phyloP scores from a whole-genome alignment of 2,888 invertebrate genomes.

The Limnephilus lunatus region DNA sequence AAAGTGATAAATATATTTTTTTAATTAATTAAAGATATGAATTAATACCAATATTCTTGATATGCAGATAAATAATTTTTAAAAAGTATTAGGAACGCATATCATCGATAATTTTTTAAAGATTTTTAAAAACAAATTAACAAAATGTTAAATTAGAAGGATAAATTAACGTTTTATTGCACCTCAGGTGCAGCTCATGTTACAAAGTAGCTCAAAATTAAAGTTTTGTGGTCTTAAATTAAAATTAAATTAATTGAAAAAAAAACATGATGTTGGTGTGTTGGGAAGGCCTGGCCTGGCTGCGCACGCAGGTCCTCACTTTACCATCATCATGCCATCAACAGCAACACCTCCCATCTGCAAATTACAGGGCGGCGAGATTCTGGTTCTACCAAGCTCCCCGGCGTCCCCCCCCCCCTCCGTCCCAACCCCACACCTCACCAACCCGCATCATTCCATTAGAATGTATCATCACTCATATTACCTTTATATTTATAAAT shows the following conservation, averaged over 20 bases:
- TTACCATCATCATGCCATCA: conserved; percentile 64
- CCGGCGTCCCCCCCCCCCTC: conserved; percentile 28
- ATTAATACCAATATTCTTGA: no score
- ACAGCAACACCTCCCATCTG: conserved; percentile 75
- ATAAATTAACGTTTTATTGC: no score
- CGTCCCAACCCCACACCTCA: neutral
- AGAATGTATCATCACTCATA: conserved; percentile 3
- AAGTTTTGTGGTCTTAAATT: no score
- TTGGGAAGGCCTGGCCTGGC: neutral
- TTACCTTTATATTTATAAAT: neutral
- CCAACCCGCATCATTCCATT: neutral
- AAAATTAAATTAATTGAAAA: neutral
- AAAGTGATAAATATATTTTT: no score
- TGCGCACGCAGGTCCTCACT: conserved; percentile 57
- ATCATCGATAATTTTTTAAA: no score
- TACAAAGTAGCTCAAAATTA: no score
- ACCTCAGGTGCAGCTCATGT: no score
- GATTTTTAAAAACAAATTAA: no score
- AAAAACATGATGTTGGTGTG: neutral
- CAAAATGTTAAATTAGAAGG: no score
- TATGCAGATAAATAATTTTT: no score
- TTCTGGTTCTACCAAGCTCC: conserved; percentile 51
- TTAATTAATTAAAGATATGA: no score
- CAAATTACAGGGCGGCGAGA: conserved; percentile 78
- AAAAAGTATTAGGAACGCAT: no score